Conservation (phyloP, 2,113 vertebrate species). For the Excalfactoria chinensis region DNA sequence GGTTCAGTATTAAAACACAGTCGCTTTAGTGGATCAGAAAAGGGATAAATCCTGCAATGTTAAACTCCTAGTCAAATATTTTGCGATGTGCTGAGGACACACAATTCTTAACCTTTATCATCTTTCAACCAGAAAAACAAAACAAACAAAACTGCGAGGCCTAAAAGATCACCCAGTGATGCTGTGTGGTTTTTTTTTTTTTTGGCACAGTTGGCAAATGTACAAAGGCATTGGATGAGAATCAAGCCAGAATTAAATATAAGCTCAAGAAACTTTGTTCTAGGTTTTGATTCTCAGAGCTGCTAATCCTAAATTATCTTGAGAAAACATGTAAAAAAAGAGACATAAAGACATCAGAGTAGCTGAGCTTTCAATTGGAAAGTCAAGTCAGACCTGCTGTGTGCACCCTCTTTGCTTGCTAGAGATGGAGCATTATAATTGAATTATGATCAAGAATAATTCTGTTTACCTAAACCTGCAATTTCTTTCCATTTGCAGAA, state of each 20-base stretch:
- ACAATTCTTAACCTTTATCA: neutral
- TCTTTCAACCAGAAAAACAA: neutral
- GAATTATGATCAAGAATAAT: neutral
- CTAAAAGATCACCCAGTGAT: neutral
- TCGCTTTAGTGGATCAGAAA: neutral
- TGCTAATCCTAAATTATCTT: conserved; percentile 72
- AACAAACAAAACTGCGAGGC: neutral
- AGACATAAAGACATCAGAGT: neutral
- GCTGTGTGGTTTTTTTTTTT: neutral
- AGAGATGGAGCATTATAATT: neutral
- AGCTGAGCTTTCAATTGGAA: neutral
- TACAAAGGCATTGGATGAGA: conserved; percentile 49
- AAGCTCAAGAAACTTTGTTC: conserved; percentile 44
- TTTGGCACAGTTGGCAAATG: neutral
- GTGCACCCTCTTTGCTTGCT: neutral
- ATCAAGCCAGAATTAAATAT: conserved; percentile 62
- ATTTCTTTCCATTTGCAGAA: neutral
- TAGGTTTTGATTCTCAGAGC: conserved; percentile 52
- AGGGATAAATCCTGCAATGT: neutral
- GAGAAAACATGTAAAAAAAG: conserved; percentile 31
- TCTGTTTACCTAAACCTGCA: neutral
- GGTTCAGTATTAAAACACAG: neutral
- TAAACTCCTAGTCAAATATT: conserved; percentile 1
- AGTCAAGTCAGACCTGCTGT: conserved; percentile 13
- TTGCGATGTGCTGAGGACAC: neutral